phyloP scores from a whole-genome alignment of 2,888 invertebrate species.

The Fragum fragum region DNA sequence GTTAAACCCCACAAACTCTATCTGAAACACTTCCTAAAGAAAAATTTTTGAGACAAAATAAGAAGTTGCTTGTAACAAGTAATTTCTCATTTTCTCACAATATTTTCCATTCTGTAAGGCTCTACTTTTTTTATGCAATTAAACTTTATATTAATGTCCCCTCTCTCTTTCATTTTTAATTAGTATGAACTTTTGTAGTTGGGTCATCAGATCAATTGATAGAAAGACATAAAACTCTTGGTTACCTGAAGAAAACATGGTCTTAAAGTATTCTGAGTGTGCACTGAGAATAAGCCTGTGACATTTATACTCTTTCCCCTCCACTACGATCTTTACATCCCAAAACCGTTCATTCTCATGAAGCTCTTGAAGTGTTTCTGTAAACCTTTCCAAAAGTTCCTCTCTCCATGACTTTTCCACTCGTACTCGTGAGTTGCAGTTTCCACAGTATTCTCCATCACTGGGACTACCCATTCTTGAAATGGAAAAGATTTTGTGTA shows the following conservation, averaged over 20 bases:
- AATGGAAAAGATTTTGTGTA: not conserved
- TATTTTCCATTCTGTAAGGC: too few species aligned
- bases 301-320: constrained; percentile 25
- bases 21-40: too few species aligned
- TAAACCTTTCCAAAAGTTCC: not conserved
- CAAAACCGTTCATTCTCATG: constrained; percentile 9
- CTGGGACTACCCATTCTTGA: not conserved
- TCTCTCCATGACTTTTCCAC: constrained; percentile 7
- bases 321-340: constrained; percentile 25
- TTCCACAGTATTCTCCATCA: not conserved
- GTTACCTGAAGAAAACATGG: constrained; percentile 22
- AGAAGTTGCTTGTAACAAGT: too few species aligned
- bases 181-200: too few species aligned
- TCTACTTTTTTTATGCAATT: too few species aligned
- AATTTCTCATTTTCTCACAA: too few species aligned
- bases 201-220: too few species aligned
- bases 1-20: too few species aligned
- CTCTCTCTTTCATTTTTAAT: too few species aligned
- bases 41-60: too few species aligned
- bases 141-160: too few species aligned
- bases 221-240: too few species aligned
- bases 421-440: not conserved
- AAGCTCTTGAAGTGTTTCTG: constrained; percentile 1
- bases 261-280: constrained; percentile 18
- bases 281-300: constrained; percentile 11